Evolutionary conservation across 1,140 invertebrate species (phyloP).

Genomic region (Forficula auricularia): DNA sequence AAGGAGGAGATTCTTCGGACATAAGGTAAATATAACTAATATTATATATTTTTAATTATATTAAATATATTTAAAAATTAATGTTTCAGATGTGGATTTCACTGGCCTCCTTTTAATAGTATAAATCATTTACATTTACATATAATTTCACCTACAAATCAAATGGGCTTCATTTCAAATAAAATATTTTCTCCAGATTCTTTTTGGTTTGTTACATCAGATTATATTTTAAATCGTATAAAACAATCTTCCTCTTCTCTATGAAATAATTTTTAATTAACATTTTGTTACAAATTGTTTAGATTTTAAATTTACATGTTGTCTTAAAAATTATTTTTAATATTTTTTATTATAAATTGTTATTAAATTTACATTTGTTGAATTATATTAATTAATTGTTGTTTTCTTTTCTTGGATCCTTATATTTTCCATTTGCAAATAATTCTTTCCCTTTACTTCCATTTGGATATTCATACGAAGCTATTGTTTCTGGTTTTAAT

Average conservation of each 20-base stretch:
- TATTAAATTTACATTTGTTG: no score
- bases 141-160: slow-evolving; percentile 57
- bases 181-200: slow-evolving; percentile 54
- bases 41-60: no score
- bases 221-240: no score
- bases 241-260: no score
- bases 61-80: no score
- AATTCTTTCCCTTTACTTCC: slow-evolving; percentile 57
- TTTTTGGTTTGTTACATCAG: slow-evolving; percentile 60
- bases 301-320: no score
- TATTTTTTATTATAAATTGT: no score
- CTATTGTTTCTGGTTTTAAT: slow-evolving; percentile 44
- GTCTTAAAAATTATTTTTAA: no score
- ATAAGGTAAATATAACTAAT: slow-evolving; percentile 21
- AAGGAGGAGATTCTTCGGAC: slow-evolving; percentile 32
- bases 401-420: slow-evolving; percentile 16
- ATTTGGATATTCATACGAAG: slow-evolving; percentile 51
- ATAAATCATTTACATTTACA: slow-evolving; percentile 76
- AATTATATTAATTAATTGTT: no score
- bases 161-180: slow-evolving; percentile 49
- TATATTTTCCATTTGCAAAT: slow-evolving; percentile 26
- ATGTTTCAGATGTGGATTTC: slow-evolving; percentile 53
- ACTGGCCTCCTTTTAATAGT: slow-evolving; percentile 77
- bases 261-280: no score
- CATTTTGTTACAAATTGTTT: no score